Percentiles rank a stretch among this genome's conserved stretches.
Evolutionary conservation across 2,113 vertebrate species (phyloP).

Genomic region (Chamaetylas fuelleborni): DNA sequence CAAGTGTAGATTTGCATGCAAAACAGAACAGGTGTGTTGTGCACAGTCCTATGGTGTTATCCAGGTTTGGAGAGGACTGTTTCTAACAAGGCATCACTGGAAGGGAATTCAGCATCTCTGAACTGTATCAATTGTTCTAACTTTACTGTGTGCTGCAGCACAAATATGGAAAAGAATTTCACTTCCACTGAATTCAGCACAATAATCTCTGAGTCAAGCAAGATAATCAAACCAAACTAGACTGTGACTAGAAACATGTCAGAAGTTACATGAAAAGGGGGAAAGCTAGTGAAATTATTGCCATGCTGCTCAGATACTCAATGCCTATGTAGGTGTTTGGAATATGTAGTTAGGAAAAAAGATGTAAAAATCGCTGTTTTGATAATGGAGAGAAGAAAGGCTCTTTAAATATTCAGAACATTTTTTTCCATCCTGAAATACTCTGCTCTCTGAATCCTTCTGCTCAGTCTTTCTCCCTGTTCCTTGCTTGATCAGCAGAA

Average conservation of each 20-base stretch:
- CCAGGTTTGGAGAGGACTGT: background rate
- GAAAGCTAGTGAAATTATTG: background rate
- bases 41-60: background rate
- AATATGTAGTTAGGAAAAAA: background rate
- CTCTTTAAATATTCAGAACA: background rate
- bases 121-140: background rate
- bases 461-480: background rate
- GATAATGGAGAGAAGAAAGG: background rate
- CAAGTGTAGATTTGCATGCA: background rate
- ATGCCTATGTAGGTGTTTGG: background rate
- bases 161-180: background rate
- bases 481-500: background rate
- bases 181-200: background rate
- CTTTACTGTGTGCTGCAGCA: background rate
- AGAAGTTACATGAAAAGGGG: background rate
- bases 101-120: background rate
- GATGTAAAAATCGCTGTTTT: background rate
- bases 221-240: background rate
- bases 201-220: background rate
- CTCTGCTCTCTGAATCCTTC: background rate
- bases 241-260: background rate
- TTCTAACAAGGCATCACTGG: background rate
- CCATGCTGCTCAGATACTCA: fast-evolving
- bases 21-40: background rate
- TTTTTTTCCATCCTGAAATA: background rate